Evolutionary conservation across 2,888 invertebrate genomes (phyloP).

Genomic region (Hartigia nigra): DNA sequence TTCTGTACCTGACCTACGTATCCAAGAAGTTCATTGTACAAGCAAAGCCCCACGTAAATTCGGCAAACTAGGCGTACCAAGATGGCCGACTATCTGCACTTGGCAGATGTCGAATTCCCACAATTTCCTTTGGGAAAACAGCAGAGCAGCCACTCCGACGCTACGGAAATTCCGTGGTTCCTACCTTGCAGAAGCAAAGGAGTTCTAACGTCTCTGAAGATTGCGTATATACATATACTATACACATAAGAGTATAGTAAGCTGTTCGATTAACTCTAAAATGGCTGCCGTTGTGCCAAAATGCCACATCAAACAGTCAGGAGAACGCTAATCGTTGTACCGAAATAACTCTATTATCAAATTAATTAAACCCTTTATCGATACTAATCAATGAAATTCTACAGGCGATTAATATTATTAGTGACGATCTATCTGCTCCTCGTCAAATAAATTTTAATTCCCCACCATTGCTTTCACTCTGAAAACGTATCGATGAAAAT

Average conservation of each 20-base stretch:
- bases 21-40: background rate
- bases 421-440: background rate
- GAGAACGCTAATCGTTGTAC: background rate
- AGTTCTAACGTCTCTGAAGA: background rate
- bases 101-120: conserved; percentile 4
- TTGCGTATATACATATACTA: no score
- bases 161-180: background rate
- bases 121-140: conserved; percentile 3
- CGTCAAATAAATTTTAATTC: background rate
- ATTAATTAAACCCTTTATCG: background rate
- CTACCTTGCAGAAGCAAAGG: background rate
- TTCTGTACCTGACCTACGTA: rapidly evolving
- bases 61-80: background rate
- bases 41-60: background rate
- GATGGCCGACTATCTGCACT: background rate
- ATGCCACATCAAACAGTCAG: background rate
- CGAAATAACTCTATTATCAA: background rate
- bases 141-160: background rate
- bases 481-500: background rate
- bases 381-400: background rate
- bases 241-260: no score
- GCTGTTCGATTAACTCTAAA: background rate
- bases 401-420: background rate
- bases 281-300: background rate
- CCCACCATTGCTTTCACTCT: background rate